phyloP scores from a whole-genome alignment of 37 sponge, comb jelly and placozoan species.

The Lycopodina hypogea region DNA sequence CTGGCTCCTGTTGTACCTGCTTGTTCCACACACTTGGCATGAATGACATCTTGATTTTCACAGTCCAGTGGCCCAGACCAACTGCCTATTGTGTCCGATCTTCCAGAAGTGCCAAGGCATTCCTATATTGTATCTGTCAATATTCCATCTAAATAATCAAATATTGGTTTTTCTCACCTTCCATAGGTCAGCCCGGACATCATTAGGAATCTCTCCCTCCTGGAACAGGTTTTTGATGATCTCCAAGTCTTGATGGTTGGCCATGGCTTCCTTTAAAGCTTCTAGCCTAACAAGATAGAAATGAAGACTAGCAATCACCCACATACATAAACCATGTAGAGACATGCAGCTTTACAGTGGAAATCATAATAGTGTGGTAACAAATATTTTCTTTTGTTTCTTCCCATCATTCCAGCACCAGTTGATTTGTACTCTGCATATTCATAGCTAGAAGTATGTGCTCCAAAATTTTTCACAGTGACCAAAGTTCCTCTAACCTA shows the following conservation, averaged over 20 bases:
- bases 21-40: conserved; percentile 40
- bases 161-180: conserved; percentile 41
- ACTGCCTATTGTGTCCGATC: conserved; percentile 69
- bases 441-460: neutral
- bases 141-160: neutral
- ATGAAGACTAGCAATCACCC: neutral
- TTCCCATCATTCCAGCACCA: too few relatives aligned
- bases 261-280: conserved; percentile 41
- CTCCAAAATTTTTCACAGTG: neutral
- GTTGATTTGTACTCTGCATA: too few relatives aligned
- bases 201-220: conserved; percentile 48
- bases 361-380: too few relatives aligned
- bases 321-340: too few relatives aligned
- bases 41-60: conserved; percentile 62
- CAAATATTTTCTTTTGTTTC: too few relatives aligned
- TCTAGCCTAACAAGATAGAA: neutral
- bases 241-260: conserved; percentile 47
- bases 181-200: conserved; percentile 60
- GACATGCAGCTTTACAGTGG: too few relatives aligned
- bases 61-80: conserved; percentile 79
- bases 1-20: conserved; percentile 48
- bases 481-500: too few relatives aligned
- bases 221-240: conserved; percentile 36
- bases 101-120: conserved; percentile 59
- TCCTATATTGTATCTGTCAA: conserved; percentile 26